Conservation (phyloP, 1,140 invertebrate genomes). For the Prorops nasuta region DNA sequence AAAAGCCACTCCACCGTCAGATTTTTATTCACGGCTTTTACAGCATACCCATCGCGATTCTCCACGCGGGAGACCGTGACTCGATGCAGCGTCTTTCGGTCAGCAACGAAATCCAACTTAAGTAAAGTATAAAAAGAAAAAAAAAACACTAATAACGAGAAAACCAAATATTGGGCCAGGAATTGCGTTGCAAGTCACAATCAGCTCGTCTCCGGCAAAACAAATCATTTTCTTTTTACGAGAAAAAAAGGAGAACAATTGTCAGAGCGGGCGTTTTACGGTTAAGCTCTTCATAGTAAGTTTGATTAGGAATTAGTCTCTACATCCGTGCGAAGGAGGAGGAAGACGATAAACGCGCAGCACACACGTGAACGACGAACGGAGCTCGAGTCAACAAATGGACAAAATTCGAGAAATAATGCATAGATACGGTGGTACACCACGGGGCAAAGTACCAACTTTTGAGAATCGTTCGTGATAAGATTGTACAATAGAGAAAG, state of each 20-base stretch:
- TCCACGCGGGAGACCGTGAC: too few relatives aligned
- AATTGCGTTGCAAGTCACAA: constrained; percentile 60
- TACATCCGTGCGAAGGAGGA: constrained; percentile 16
- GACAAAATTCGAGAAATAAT: constrained; percentile 7
- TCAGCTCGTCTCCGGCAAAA: constrained; percentile 56
- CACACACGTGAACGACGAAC: too few relatives aligned
- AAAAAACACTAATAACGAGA: constrained; percentile 9
- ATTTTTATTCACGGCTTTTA: too few relatives aligned
- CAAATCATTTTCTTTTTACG: constrained; percentile 42
- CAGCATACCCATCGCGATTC: constrained; percentile 10
- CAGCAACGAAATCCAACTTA: constrained; percentile 4
- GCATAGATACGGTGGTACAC: neutral
- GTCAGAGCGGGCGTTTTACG: constrained; percentile 54
- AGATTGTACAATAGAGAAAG: neutral
- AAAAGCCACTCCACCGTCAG: too few relatives aligned
- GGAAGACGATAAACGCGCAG: too few relatives aligned
- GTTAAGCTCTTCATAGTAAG: constrained; percentile 52
- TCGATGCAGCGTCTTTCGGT: too few relatives aligned
- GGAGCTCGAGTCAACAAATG: too few relatives aligned
- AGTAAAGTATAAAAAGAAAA: constrained; percentile 7
- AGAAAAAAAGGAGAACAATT: constrained; percentile 36
- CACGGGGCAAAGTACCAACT: neutral
- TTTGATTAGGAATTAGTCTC: constrained; percentile 49
- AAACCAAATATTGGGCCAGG: constrained; percentile 52
- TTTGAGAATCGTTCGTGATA: neutral